These are phyloP conservation scores for Leucophenga montana DNA, from an alignment of 2,888 invertebrate species.

Conservation along the genomic window DNA sequence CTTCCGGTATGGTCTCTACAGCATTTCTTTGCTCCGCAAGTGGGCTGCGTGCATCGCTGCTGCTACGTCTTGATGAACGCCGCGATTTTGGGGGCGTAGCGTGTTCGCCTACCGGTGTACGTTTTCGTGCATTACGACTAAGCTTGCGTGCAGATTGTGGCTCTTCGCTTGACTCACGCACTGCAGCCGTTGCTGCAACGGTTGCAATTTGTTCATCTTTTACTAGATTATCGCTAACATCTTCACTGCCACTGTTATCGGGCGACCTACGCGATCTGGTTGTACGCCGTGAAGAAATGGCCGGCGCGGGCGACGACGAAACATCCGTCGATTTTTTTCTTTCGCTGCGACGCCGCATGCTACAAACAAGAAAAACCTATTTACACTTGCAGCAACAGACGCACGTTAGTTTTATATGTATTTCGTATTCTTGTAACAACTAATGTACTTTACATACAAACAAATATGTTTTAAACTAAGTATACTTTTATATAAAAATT, in stretches of 20 bases:
- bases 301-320: constrained; percentile 76
- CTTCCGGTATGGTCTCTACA: constrained; percentile 74
- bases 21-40: constrained; percentile 65
- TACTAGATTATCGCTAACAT: constrained; percentile 45
- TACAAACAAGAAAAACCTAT: constrained; percentile 32
- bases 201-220: too few species aligned
- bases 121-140: constrained; percentile 52
- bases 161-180: constrained; percentile 56
- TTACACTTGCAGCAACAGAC: constrained; percentile 38
- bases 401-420: constrained; percentile 15
- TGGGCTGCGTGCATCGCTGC: constrained; percentile 72
- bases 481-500: background rate
- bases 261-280: constrained; percentile 59
- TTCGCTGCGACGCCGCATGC: constrained; percentile 84
- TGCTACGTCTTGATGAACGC: constrained; percentile 39
- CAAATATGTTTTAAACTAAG: background rate
- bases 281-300: constrained; percentile 51
- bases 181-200: too few species aligned
- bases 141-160: constrained; percentile 54
- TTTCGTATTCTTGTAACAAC: too few species aligned
- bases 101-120: constrained; percentile 45
- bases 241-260: constrained; percentile 56
- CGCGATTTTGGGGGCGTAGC: constrained; percentile 51
- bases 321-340: constrained; percentile 78
- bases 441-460: constrained; percentile 33